These are phyloP conservation scores for Megaceryle torquata DNA, from an alignment of 2,113 vertebrate species.

Conservation along the genomic window DNA sequence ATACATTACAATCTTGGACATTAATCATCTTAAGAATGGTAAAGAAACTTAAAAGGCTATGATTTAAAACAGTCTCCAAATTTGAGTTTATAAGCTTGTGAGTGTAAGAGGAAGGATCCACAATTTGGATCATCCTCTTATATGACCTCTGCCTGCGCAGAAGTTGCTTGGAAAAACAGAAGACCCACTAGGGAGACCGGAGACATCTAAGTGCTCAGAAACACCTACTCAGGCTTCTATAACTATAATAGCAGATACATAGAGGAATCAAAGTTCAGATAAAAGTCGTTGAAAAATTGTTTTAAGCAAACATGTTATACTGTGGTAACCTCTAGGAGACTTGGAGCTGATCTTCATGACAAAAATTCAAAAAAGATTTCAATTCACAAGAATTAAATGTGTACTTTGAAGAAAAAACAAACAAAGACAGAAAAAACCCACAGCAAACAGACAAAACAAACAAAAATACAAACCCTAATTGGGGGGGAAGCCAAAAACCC, in stretches of 20 bases:
- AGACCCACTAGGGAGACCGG: not conserved
- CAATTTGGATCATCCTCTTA: not conserved
- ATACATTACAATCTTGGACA: constrained; percentile 40
- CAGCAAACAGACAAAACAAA: not conserved
- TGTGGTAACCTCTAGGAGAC: not conserved
- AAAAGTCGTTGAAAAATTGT: not conserved
- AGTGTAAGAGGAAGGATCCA: not conserved
- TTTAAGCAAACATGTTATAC: not conserved
- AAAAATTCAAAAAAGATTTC: not conserved
- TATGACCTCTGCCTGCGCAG: not conserved
- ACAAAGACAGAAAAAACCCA: not conserved
- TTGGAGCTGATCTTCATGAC: not conserved
- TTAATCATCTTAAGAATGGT: constrained; percentile 50
- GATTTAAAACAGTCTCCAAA: not conserved
- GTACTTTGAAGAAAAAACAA: not conserved
- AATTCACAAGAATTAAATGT: not conserved
- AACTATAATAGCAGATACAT: not conserved
- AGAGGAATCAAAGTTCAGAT: not conserved
- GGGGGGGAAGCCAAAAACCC: too few species aligned
- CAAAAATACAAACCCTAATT: too few species aligned
- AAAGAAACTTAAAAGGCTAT: constrained; percentile 41
- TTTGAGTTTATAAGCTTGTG: not conserved
- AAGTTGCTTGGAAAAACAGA: not conserved
- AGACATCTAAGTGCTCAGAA: not conserved
- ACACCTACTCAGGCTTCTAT: not conserved